phyloP scores from a whole-genome alignment of 1,140 invertebrate genomes.

The Drosophila micromelanica region DNA sequence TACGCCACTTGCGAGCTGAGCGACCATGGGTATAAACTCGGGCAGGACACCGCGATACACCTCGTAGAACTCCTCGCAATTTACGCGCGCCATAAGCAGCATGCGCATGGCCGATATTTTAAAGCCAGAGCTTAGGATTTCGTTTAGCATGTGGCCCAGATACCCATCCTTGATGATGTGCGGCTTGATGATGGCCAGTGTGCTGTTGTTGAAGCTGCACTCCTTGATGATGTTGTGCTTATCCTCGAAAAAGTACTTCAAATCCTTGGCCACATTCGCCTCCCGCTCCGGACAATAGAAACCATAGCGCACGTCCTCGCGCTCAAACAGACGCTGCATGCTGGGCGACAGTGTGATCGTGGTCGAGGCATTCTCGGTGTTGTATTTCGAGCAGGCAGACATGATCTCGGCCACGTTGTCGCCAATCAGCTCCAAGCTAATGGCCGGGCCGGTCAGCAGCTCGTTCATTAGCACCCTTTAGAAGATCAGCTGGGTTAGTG shows the following conservation, averaged over 20 bases:
- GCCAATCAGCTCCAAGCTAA: constrained; percentile 91
- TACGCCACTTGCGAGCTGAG: constrained; percentile 91
- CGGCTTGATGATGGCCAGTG: constrained; percentile 96
- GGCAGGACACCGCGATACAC: constrained; percentile 95
- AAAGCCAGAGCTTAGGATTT: constrained; percentile 91
- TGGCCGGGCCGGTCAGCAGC: constrained; percentile 89
- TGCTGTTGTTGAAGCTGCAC: constrained; percentile 84
- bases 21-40: constrained; percentile 94
- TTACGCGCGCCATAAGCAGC: constrained; percentile 90
- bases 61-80: constrained; percentile 96
- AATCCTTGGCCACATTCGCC: constrained; percentile 87
- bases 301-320: constrained; percentile 89
- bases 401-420: constrained; percentile 88
- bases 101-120: constrained; percentile 92
- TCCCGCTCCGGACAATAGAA: constrained; percentile 88
- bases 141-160: constrained; percentile 89
- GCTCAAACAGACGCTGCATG: constrained; percentile 90
- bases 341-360: constrained; percentile 85
- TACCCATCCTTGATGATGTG: constrained; percentile 91
- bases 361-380: constrained; percentile 49
- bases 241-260: constrained; percentile 89
- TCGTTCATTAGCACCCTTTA: constrained; percentile 86
- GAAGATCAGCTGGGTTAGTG: too few species aligned
- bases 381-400: constrained; percentile 52
- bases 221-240: constrained; percentile 55